Base-by-base conservation (phyloP, 2,888 invertebrate genomes). In the Conistra vaccinii region DNA sequence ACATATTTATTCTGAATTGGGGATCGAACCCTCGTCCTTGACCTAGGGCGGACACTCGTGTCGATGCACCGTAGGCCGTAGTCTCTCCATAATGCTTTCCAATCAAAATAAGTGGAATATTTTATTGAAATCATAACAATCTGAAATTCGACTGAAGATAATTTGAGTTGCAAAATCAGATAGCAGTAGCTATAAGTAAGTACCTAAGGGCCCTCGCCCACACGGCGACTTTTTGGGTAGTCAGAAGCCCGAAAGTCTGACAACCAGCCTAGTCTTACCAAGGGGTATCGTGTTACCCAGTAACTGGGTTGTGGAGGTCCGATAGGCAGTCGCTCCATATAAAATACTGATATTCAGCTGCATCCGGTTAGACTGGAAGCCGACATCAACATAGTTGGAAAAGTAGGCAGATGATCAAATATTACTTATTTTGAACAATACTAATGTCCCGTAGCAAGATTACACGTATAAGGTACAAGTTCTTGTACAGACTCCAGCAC, bases 1-100 rank as follows among this genome's bases (percentile, higher is more conserved):
- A 35, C 60, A 80, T 77, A 80, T 66, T 72, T 72, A 73, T 60
- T 39, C 63, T 29, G 32, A 53, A 60, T 26, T 60, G 23, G 57
- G 20, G 26, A 57, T 79, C 42, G 32, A 39, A 60, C 35, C 6
- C 42, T 29, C 39, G 42, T 58, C 51, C 58, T 70, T 76, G 79
- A 79, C 14, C 39, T 60, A 55, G 51, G 45, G n/a, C 72, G 58
- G 57, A 1, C 60, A 39, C 29, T 48, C 20, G 3, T 29, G 65
- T 72, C 58, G 58, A 60, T 65, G 63, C 58, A 65, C 72, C n/a
- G 26, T 71, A 53, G 51, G 57, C 45, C 80, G 23, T 29, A n/a
- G 68, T 26, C 32, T 51, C 29, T 58, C 23, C 6, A 17, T 53
- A 17, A 53, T 67, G n/a, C 29, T 62, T 55, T 45, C 35, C 55